Conservation (phyloP, 2,888 invertebrate species). For the Parelbella ahira region DNA sequence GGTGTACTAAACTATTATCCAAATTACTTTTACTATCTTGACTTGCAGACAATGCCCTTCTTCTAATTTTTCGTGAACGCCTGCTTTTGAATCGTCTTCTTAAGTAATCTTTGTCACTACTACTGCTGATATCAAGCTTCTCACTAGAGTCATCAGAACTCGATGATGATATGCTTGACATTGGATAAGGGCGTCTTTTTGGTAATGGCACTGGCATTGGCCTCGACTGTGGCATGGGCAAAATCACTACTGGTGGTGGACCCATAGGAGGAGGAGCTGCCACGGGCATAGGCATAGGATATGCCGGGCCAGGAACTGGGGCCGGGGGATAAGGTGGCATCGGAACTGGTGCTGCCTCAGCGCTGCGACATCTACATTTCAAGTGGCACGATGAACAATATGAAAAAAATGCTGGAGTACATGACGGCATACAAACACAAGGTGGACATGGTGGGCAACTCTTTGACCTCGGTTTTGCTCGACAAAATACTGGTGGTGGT, state of each 20-base stretch:
- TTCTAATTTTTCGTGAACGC: constrained; percentile 15
- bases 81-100: constrained; percentile 24
- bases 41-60: constrained; percentile 20
- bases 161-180: constrained; percentile 27
- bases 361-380: constrained; percentile 52
- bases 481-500: constrained; percentile 34
- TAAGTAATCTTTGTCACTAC: constrained; percentile 28
- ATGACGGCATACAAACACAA: constrained; percentile 53
- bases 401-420: constrained; percentile 63
- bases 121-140: constrained; percentile 26
- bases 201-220: constrained; percentile 16
- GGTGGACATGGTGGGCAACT: constrained; percentile 62
- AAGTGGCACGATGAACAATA: constrained; percentile 63
- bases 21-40: constrained; percentile 31
- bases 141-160: constrained; percentile 26
- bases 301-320: constrained; percentile 31
- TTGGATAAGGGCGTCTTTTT: background rate
- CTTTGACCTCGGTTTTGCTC: constrained; percentile 30
- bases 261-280: constrained; percentile 19
- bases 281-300: constrained; percentile 35
- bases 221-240: constrained; percentile 31
- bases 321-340: constrained; percentile 34
- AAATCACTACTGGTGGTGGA: constrained; percentile 32
- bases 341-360: constrained; percentile 40
- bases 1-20: constrained; percentile 34